These are phyloP conservation scores for Acronicta leporina DNA, from an alignment of 2,888 invertebrate species.

Conservation along the genomic window DNA sequence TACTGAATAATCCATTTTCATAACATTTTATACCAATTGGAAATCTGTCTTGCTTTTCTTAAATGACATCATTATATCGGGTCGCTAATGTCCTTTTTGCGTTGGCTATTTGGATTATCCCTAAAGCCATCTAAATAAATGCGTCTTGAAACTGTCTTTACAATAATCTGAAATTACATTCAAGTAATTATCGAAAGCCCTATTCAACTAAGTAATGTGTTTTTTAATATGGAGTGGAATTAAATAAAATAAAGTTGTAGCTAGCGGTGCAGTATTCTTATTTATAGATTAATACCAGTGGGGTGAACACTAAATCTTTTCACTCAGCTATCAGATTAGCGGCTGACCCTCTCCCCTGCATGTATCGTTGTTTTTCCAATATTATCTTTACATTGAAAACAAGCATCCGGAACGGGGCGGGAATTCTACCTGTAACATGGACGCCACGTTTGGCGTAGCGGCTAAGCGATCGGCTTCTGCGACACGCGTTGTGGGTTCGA, in stretches of 20 bases:
- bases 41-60: slow-evolving; percentile 36
- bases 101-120: slow-evolving; percentile 45
- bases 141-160: slow-evolving; percentile 42
- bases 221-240: slow-evolving; percentile 16
- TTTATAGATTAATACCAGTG: slow-evolving; percentile 72
- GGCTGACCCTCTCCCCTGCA: slow-evolving; percentile 71
- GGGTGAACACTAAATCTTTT: slow-evolving; percentile 83
- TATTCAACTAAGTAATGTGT: slow-evolving; percentile 23
- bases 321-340: slow-evolving; percentile 83
- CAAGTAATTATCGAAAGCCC: slow-evolving; percentile 33
- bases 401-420: slow-evolving; percentile 60
- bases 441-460: too few relatives aligned
- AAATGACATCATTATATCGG: slow-evolving; percentile 30
- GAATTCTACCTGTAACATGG: slow-evolving; percentile 68
- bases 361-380: slow-evolving; percentile 82
- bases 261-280: slow-evolving; percentile 46
- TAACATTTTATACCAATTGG: slow-evolving; percentile 12
- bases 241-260: slow-evolving; percentile 1
- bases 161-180: slow-evolving; percentile 40
- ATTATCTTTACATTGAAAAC: slow-evolving; percentile 78
- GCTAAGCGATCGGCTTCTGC: too few relatives aligned
- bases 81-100: slow-evolving; percentile 37
- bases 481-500: too few relatives aligned
- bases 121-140: slow-evolving; percentile 46
- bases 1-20: slow-evolving; percentile 17